phyloP scores from a whole-genome alignment of 1,140 invertebrate species.

The Drosophila sturtevanti region DNA sequence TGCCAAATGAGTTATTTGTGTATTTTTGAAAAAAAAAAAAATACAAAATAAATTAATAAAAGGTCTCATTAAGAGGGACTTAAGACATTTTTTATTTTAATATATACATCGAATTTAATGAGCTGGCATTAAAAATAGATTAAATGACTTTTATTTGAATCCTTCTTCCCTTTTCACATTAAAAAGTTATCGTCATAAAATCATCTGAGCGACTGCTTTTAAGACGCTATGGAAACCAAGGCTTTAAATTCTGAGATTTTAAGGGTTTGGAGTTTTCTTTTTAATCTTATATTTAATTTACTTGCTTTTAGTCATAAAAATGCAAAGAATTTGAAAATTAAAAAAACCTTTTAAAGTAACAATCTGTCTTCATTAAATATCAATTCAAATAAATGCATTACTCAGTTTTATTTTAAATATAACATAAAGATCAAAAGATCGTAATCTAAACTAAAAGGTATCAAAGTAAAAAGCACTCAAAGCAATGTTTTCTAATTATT shows the following conservation, averaged over 20 bases:
- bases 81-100: neutral
- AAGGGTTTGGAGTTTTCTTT: neutral
- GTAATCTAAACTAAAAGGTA: no score
- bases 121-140: neutral
- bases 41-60: neutral
- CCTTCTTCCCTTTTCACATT: neutral
- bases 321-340: no score
- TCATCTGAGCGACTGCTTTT: neutral
- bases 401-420: neutral
- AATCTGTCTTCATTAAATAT: no score
- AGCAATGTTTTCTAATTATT: no score
- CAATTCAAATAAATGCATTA: no score
- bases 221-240: neutral
- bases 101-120: neutral
- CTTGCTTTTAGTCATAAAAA: no score
- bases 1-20: conserved; percentile 6
- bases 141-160: neutral
- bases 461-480: no score
- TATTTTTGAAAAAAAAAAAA: neutral
- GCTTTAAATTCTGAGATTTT: neutral
- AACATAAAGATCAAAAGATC: neutral
- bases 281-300: no score
- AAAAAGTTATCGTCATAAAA: neutral
- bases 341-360: no score
- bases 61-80: neutral